Percentiles rank a stretch among this genome's conserved stretches.
phyloP scores from a whole-genome alignment of 1,140 invertebrate genomes.

The Parapsyche elsis region DNA sequence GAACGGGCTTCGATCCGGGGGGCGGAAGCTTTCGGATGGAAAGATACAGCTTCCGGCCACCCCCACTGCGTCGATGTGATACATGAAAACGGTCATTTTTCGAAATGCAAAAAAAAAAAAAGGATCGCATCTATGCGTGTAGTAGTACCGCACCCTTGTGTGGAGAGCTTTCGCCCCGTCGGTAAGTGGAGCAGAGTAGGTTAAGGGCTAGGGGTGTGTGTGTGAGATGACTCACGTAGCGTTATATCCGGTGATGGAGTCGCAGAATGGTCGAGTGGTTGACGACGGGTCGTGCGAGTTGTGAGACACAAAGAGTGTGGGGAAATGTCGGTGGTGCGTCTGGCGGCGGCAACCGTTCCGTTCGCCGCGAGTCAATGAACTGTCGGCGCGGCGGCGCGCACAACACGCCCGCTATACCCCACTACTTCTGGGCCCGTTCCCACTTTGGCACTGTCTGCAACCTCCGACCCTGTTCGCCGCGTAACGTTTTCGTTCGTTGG shows the following conservation, averaged over 20 bases:
- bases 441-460: too few relatives aligned
- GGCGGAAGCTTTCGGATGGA: neutral
- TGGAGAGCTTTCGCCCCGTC: too few relatives aligned
- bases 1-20: neutral
- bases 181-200: too few relatives aligned
- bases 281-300: neutral
- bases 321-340: neutral
- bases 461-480: too few relatives aligned
- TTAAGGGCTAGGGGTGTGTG: too few relatives aligned
- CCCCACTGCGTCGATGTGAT: neutral
- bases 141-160: too few relatives aligned
- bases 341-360: neutral
- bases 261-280: neutral
- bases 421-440: too few relatives aligned
- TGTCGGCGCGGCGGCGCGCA: slow-evolving; percentile 9
- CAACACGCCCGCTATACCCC: neutral
- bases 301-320: too few relatives aligned
- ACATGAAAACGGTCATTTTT: neutral
- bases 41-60: neutral
- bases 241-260: neutral
- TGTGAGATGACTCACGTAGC: neutral
- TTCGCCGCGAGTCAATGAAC: slow-evolving; percentile 37
- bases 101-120: neutral
- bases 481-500: too few relatives aligned
- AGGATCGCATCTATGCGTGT: too few relatives aligned